Evolutionary conservation across 2,888 invertebrate species (phyloP).

Genomic region (Macrophya annulata): DNA sequence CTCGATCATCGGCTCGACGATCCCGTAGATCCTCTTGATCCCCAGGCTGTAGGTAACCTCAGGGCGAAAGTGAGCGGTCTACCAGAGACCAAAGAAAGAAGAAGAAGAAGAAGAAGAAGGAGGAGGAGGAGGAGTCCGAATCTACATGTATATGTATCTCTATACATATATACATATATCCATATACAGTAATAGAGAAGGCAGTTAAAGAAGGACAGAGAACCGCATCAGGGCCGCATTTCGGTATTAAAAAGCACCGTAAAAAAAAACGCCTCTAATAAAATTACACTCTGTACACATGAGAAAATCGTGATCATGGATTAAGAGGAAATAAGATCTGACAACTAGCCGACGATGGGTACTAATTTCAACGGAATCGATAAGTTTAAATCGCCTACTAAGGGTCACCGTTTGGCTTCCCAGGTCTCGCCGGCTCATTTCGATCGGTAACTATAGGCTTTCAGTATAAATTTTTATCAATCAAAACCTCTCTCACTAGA

Average conservation of each 20-base stretch:
- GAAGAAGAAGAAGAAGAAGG: slow-evolving; percentile 1
- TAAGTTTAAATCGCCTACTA: slow-evolving; percentile 33
- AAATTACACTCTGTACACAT: not conserved
- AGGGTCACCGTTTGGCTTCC: slow-evolving; percentile 42
- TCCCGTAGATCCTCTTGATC: slow-evolving; percentile 52
- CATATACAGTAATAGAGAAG: slow-evolving; percentile 39
- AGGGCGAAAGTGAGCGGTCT: slow-evolving; percentile 54
- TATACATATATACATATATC: not conserved
- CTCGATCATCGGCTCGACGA: slow-evolving; percentile 46
- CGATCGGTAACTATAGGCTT: slow-evolving; percentile 37
- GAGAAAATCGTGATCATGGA: not conserved
- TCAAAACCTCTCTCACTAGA: not conserved
- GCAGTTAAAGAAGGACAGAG: slow-evolving; percentile 49
- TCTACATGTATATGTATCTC: not conserved
- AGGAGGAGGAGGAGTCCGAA: slow-evolving; percentile 25
- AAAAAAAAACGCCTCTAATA: not conserved
- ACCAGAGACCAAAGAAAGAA: slow-evolving; percentile 29
- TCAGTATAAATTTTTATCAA: not conserved
- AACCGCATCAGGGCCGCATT: slow-evolving; percentile 32
- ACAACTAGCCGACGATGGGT: not conserved
- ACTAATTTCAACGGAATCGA: slow-evolving; percentile 7
- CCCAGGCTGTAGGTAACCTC: slow-evolving; percentile 54
- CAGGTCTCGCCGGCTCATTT: slow-evolving; percentile 8
- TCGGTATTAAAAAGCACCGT: not conserved
- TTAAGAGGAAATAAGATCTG: not conserved